These are phyloP conservation scores for Acrocephalus arundinaceus DNA, from an alignment of 2,113 vertebrate species.

Conservation along the genomic window DNA sequence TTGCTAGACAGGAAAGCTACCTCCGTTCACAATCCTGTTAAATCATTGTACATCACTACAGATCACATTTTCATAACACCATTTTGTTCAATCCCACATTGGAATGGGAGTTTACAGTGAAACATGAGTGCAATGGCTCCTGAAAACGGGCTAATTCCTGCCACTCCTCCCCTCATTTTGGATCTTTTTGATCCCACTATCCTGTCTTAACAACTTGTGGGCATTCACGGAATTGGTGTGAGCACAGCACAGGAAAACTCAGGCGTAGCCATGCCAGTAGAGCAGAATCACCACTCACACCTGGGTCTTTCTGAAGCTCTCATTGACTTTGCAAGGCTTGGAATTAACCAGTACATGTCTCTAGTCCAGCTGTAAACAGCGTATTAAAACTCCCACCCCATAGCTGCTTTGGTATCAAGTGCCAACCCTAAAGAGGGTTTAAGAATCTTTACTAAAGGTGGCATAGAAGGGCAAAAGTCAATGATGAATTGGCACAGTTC, in stretches of 20 bases:
- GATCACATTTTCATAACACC: background rate
- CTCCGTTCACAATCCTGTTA: background rate
- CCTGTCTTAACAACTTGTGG: background rate
- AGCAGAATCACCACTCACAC: background rate
- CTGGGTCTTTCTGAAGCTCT: background rate
- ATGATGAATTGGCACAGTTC: background rate
- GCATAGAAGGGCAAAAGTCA: conserved; percentile 13
- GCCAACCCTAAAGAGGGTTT: background rate
- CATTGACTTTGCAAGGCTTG: background rate
- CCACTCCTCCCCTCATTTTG: background rate
- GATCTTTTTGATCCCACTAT: background rate
- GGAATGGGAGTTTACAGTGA: background rate
- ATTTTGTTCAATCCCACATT: background rate
- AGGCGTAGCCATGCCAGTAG: background rate
- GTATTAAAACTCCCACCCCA: background rate
- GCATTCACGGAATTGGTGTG: background rate
- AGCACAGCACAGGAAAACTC: background rate
- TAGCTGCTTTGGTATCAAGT: background rate
- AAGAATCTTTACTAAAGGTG: background rate
- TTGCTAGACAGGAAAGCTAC: background rate
- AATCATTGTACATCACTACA: background rate
- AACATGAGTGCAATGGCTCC: background rate
- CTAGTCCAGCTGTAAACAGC: background rate
- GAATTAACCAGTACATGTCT: background rate
- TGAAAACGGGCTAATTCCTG: background rate